Conservation (phyloP, 2,113 vertebrate genomes). For the Ivindomyrus marchei region DNA sequence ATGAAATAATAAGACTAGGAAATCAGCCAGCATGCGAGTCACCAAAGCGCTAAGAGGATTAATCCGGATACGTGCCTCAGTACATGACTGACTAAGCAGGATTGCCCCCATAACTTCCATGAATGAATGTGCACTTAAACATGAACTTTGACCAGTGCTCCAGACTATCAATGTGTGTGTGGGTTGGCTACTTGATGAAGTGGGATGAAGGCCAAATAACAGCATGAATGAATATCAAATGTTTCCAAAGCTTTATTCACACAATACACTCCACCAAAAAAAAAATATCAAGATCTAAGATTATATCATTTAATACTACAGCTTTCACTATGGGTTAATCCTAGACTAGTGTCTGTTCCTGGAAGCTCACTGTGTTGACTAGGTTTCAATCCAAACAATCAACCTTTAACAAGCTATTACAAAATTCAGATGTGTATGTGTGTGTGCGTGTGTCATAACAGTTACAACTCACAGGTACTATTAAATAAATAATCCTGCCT, state of each 20-base stretch:
- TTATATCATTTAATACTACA: not conserved
- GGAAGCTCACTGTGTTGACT: not conserved
- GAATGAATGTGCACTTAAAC: not conserved
- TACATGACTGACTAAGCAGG: constrained; percentile 8
- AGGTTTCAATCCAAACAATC: not conserved
- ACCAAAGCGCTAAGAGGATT: constrained; percentile 3
- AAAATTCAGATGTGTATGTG: not conserved
- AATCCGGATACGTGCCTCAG: constrained; percentile 1
- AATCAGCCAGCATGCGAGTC: not conserved
- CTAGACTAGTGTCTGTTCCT: not conserved
- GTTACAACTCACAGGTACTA: not conserved
- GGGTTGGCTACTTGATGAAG: not conserved
- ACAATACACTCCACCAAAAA: not conserved
- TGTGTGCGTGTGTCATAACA: not conserved
- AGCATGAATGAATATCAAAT: not conserved
- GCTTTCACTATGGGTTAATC: not conserved
- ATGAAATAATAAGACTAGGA: not conserved
- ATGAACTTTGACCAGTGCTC: not conserved
- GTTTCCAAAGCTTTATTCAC: not conserved
- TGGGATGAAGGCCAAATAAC: not conserved
- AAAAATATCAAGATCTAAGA: not conserved
- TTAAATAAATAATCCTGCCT: not conserved
- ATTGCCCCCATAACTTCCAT: not conserved
- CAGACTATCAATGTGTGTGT: not conserved
- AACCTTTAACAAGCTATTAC: not conserved